Base-by-base conservation (phyloP, 2,113 vertebrate species). In the Ptilorrhoa leucosticta region DNA sequence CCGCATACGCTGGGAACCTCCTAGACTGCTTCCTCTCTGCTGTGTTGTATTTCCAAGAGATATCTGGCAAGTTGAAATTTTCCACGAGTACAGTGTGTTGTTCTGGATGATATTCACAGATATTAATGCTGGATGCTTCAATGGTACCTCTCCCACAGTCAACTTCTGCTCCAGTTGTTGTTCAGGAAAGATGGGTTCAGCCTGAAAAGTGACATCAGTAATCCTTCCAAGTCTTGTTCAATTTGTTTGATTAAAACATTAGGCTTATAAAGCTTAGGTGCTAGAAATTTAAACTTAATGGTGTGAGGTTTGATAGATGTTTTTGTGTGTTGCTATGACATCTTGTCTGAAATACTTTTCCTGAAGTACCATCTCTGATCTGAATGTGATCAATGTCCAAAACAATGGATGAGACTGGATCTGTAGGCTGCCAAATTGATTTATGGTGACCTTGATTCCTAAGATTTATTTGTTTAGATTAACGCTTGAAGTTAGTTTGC, bases 1-100 rank as follows among this genome's bases (percentile, higher is more conserved):
- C n/a, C 0, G 0, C 13, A 22, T 40, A 18, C 13, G 53, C 17
- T 53, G 21, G 30, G n/a, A 40, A 30, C n/a, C 24, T 53, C 11
- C 28, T 82, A 21, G 16, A 4, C 50, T 60, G 6, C 30, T 68
- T 83, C 8, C 6, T 83, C 10, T 61, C 14, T 76, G 28, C 53
- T 47, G 20, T 30, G 8, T 8, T 68, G 13, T 47, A 31, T 68
- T 68, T 89, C n/a, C 11, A 54, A 26, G 4, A 35, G 30, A 40
- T 18, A 35, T 22, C n/a, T 69, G 30, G 15, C 44, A 83, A 47
- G 26, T 2, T 69, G 70, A 42, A 47, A 53, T 89, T 66, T 60
- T 17, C 28, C n/a, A 10, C 4, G 8, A 47, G 11, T 31, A 22
- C 26, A 24, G 27, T 1, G 3, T 33, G 18, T 10, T 72, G 11